Evolutionary conservation across 92 coral and sea anemone genomes (phyloP), one percentile per base, ranked within the genome.

Genomic region (Heliopora coerulea): DNA sequence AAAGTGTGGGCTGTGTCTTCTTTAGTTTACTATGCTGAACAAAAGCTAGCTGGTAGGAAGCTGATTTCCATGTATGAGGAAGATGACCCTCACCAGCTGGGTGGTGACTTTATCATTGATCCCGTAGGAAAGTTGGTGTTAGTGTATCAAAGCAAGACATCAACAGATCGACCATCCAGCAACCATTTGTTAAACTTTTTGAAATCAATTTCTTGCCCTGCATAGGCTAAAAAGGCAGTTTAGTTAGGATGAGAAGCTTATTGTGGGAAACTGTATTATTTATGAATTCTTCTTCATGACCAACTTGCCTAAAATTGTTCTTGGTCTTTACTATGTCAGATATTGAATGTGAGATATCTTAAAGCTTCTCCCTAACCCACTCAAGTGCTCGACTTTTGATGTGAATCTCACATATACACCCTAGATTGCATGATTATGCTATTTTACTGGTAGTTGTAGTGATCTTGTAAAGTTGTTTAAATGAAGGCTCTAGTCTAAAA

Each of bases 1-100:
- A 90, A 90, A 79, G 85, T 77, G 0, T 93, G 96, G 96, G 70
- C 82, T 2, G 83, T 82, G 49, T 48, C 88, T 34, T 65, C 91
- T 24, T 74, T 93, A 64, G 65, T 79, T 46, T 93, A 83, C 72
- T 93, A 93, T 64, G 96, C 98, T 25, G 98, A 93, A 58, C 88
- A 93, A 64, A 81, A 87, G 81, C 59, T 85, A 41, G 88, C 88
- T n/a, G 91, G 91, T 1, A 78, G 92, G 59, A 78, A 80, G 50
- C 78, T 93, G 31, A 72, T 82, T 15, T 79, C 82, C 1, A 56
- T 84, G 68, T 80, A 85, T 31, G 91, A 93, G 20, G 88, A 82
- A 30, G 98, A 93, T 40, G 98, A 93, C 54, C 91, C 89, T 9
- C 87, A 84, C 25, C 98, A 93, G 49, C 88, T 93, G 87, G 98